phyloP scores from a whole-genome alignment of 2,113 vertebrate species.

The Elanus axillaris region DNA sequence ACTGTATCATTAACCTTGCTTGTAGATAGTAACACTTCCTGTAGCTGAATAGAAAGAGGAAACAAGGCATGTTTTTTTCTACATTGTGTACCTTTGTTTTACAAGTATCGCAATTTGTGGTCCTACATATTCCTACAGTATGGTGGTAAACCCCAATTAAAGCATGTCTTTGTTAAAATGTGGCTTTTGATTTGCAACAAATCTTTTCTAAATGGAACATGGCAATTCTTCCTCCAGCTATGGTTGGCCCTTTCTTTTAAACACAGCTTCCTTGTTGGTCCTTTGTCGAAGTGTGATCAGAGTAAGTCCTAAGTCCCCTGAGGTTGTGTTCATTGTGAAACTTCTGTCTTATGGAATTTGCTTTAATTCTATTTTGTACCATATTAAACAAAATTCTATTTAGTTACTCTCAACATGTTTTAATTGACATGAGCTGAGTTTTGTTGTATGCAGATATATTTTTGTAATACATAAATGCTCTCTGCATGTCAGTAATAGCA shows the following conservation, averaged over 20 bases:
- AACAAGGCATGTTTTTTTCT: neutral
- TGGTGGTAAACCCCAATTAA: neutral
- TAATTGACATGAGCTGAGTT: constrained; percentile 1
- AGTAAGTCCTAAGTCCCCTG: neutral
- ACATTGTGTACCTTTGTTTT: neutral
- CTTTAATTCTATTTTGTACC: neutral
- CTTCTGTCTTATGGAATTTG: neutral
- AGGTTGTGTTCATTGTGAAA: neutral
- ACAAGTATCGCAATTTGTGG: neutral
- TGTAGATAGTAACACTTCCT: neutral
- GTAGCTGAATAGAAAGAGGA: neutral
- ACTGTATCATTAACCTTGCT: neutral
- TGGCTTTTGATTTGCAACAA: neutral
- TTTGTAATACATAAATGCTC: constrained; percentile 12
- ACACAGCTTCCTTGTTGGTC: neutral
- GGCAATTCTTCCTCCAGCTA: neutral
- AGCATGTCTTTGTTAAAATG: neutral
- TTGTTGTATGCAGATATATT: constrained; percentile 22
- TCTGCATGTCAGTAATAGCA: neutral
- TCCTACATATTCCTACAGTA: neutral
- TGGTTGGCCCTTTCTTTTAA: neutral
- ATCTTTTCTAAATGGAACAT: neutral
- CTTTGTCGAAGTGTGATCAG: neutral
- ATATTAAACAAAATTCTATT: neutral
- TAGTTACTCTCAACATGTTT: neutral